Evolutionary conservation across 2,888 invertebrate species (phyloP), one percentile per base, ranked within the genome.

Genomic region (Drosophila mulleri): DNA sequence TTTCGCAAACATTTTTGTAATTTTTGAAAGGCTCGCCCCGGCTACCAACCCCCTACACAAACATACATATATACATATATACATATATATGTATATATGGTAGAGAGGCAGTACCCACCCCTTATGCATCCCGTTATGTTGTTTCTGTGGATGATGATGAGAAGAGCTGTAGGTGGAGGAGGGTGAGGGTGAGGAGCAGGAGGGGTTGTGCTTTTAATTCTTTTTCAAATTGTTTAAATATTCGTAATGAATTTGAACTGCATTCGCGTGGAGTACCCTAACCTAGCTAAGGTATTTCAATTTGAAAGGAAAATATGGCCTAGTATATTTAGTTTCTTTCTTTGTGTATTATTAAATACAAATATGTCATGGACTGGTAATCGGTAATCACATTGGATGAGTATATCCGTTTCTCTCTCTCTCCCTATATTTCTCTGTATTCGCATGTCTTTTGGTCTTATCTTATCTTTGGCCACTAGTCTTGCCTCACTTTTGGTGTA

Each of bases 1-100:
- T 83, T 85, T 87, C 66, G 88, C 83, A 80, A 79, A 85, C 78
- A 77, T 78, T 56, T 53, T 56, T 88, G 81, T 88, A 82, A 85
- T 84, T 84, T 50, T 82, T 71, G 72, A 77, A 79, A 74, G 73
- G 66, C 64, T 64, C 48, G 62, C 56, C 67, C 29, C 60, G 50
- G 42, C 52, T 58, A 65, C 73, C 69, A 68, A 67, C 75, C 50
- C 54, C 60, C 73, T 75, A 64, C 67, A 50, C 37, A 11, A 56
- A 29, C 47, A 44, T 41, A 32, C 29, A 18, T 41, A 32, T 20
- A 18, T 26, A n/a, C 9, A 14, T 16, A 45, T 45, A 4, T n/a
- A n/a, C 9, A 23, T 1, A 45, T 45, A 4, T 35, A 23, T 26
- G 3, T 7, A 37, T 23, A 35, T 16, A 50, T 50, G 18, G 7